A percentile compares a stretch with the other conserved stretches of the same genome.
Conservation (phyloP, 2,113 vertebrate species). For the Protobothrops flavoviridis region DNA sequence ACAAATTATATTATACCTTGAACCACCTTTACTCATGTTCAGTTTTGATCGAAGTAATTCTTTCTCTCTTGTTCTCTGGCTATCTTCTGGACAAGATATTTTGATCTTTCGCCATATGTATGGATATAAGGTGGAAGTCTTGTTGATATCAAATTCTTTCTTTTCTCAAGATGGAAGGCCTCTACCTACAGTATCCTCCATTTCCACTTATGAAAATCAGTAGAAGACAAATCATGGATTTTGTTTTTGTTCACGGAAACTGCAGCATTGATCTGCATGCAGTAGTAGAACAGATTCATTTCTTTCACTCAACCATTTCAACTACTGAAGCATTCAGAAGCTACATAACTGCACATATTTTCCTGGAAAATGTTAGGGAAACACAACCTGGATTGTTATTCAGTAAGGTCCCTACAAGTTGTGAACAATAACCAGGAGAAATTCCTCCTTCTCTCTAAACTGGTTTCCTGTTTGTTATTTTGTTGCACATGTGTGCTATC, state of each 20-base stretch:
- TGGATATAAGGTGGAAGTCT: neutral
- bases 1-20: conserved; percentile 6
- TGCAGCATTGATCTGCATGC: neutral
- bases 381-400: conserved; percentile 17
- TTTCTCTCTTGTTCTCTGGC: conserved; percentile 1
- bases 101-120: neutral
- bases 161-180: neutral
- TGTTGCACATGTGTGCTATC: neutral
- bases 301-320: neutral
- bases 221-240: fast-evolving
- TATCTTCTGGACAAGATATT: neutral
- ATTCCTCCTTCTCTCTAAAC: neutral
- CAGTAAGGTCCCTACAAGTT: neutral
- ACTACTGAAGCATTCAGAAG: neutral
- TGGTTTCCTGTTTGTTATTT: neutral
- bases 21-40: conserved; percentile 19
- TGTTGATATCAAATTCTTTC: neutral
- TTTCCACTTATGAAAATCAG: conserved; percentile 2
- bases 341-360: conserved; percentile 11
- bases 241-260: neutral
- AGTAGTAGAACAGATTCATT: neutral
- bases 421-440: neutral
- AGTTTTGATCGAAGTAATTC: conserved; percentile 38
- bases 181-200: neutral
- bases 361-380: conserved; percentile 6